Conservation (phyloP, 2,797 vertebrate species). For the Rhinichthys osculus region DNA sequence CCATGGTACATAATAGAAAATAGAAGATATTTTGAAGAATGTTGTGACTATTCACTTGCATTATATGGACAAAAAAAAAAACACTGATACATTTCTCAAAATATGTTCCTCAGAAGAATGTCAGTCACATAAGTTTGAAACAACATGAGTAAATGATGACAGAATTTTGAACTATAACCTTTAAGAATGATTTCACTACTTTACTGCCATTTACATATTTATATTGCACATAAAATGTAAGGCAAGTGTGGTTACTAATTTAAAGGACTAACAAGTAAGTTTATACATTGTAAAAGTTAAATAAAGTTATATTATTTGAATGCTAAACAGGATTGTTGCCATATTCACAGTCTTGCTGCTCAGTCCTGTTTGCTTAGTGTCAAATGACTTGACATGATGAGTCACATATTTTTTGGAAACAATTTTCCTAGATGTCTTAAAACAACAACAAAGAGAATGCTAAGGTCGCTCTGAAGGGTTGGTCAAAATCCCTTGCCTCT, state of each 20-base stretch:
- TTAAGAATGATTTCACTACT: not conserved
- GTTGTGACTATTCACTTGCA: not conserved
- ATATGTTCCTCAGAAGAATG: not conserved
- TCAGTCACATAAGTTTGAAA: not conserved
- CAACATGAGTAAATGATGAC: not conserved
- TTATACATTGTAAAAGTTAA: not conserved
- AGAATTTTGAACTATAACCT: not conserved
- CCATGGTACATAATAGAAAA: not conserved
- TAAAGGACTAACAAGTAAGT: not conserved
- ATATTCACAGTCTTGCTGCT: not conserved
- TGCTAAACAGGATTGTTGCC: not conserved
- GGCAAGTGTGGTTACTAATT: not conserved
- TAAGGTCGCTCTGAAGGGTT: no score
- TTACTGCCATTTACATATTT: not conserved
- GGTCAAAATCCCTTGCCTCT: no score
- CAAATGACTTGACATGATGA: not conserved
- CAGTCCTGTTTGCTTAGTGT: not conserved
- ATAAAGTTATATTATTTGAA: not conserved
- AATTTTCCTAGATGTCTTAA: not conserved
- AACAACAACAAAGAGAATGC: not conserved
- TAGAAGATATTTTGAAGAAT: slow-evolving; percentile 3
- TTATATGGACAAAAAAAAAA: not conserved
- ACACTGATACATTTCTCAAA: not conserved
- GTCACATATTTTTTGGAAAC: not conserved
- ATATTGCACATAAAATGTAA: not conserved